Evolutionary conservation across 2,888 invertebrate genomes (phyloP), one percentile per base, ranked within the genome.

Genomic region (Sphaerolaimus hirsutus): DNA sequence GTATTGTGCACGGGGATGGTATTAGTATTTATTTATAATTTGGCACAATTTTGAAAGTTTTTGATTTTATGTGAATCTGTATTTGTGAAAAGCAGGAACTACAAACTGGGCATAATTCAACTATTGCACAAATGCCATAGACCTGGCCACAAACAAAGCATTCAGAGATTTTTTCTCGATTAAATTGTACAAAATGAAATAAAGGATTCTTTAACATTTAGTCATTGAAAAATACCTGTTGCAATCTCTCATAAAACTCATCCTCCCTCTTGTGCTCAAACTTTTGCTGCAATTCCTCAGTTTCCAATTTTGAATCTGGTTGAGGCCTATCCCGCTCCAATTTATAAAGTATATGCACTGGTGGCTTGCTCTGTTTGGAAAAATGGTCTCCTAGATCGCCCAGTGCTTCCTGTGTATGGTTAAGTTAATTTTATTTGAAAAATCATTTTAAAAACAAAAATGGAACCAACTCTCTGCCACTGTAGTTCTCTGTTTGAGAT

Each of bases 311-410:
- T 19, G 60, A 58, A 36, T 58, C 56, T 32, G 61, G 52, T 5
- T 59, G 59, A 12, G 55, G 51, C 32, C 54, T 55, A 1, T 53
- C 21, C 10, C 29, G 29, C 45, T 62, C 62, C 17, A 63, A 56
- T 26, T 56, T 54, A 52, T 58, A 54, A 7, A 62, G 50, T 45
- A 58, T 62, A 44, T 55, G 54, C 5, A 55, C 53, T 48, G 59
- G 56, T 12, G 59, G 54, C 44, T 56, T 58, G 44, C 59, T 58
- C 24, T 57, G 58, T 23, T 56, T 49, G 44, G 58, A 54, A 50
- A 61, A 61, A 5, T 56, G 60, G 23, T 62, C 57, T 45, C 60
- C 60, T 21, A 61, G 49, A 21, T 50, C 50, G 29, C 61, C 61
- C 26, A 62, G 49, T 2, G 50, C 51, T 25, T 55, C 57, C 36